Percentiles rank a stretch among this genome's conserved stretches.
phyloP scores from a whole-genome alignment of 2,113 vertebrate species.

The Athene cunicularia region DNA sequence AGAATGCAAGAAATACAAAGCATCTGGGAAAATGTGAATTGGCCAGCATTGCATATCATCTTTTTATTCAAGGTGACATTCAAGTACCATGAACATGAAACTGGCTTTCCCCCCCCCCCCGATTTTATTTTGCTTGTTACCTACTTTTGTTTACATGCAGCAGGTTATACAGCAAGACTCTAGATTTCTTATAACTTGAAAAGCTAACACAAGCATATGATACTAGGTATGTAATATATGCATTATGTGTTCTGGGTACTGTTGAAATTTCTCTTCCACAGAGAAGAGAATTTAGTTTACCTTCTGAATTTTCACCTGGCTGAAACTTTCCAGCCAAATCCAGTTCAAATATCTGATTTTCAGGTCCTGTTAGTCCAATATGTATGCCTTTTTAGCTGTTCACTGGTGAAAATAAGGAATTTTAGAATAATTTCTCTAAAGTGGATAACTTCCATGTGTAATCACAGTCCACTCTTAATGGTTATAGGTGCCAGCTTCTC shows the following conservation, averaged over 20 bases:
- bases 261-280: not conserved
- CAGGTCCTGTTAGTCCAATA: not conserved
- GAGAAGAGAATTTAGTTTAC: not conserved
- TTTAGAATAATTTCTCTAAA: not conserved
- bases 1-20: not conserved
- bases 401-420: not conserved
- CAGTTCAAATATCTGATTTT: not conserved
- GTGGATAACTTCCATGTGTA: not conserved
- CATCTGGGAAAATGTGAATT: not conserved
- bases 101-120: rapidly evolving
- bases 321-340: not conserved
- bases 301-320: not conserved
- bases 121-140: not conserved
- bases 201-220: not conserved
- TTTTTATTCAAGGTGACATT: not conserved
- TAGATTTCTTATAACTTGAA: not conserved
- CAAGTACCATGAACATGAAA: not conserved
- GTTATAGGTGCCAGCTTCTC: not conserved
- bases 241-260: not conserved
- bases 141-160: not conserved
- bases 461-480: not conserved
- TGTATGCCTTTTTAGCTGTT: not conserved
- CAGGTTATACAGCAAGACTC: not conserved
- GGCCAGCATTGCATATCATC: not conserved
- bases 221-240: no score